Base-by-base conservation (phyloP, 2,797 vertebrate species). In the Huso huso region DNA sequence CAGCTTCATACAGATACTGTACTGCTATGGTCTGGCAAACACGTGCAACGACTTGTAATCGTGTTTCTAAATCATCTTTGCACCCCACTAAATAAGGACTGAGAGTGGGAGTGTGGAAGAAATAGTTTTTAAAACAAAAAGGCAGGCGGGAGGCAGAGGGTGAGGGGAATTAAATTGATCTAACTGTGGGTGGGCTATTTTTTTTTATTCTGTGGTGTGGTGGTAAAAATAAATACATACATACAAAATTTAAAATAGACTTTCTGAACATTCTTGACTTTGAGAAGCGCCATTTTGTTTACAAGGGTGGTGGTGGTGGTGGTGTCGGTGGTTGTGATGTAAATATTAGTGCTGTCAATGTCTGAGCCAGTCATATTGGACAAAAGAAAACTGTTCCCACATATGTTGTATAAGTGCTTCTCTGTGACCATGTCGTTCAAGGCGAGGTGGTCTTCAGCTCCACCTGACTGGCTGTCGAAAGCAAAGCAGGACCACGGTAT, bases 121-220 rank as follows among this genome's bases (percentile, higher is more conserved):
- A 83, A 73, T 75, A 77, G 18, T 83, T 85, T 81, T 83, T 85
- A 84, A 83, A 83, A 79, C 84, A 81, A 86, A 87, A 84, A 10
- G 7, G 65, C 23, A 50, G 52, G 23, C 18, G 18, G 18, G 18
- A 18, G 18, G 18, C 18, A 18, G 18, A 18, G 18, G 18, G 18
- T 18, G 18, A 18, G 18, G 18, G 18, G 18, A 18, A 18, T 18
- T 18, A 18, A 18, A 76, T 83, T 82, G 79, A 83, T 84, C 86
- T 82, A 84, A 84, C 82, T 84, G 86, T 84, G 84, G 79, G 84
- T 86, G 85, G 87, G 84, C 83, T 88, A 8, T 52, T 67, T 59
- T 62, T 62, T 57, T 58, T 23, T 66, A 63, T 67, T 37, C 37
- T 49, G 55, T 66, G 66, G 65, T 62, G 57, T 66, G 11, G 6